These are phyloP conservation scores for Whitmania pigra DNA, from an alignment of 1,140 invertebrate species.

Conservation along the genomic window DNA sequence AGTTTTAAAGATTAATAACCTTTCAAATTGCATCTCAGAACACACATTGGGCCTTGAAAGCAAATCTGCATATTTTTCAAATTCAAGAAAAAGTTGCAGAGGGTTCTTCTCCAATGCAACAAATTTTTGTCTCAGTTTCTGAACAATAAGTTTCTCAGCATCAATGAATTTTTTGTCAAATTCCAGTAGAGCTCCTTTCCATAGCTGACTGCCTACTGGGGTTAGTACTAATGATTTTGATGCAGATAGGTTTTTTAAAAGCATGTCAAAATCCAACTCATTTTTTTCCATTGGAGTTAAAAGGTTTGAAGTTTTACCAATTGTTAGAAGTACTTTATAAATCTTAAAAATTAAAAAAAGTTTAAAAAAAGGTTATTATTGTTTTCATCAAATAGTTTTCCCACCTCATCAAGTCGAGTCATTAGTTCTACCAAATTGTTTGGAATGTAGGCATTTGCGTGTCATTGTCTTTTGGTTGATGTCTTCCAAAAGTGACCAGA, in stretches of 20 bases:
- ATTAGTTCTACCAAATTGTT: not conserved
- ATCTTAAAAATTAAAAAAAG: not conserved
- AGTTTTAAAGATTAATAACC: not conserved
- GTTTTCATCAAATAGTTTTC: not conserved
- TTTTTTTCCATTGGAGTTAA: not conserved
- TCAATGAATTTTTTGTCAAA: not conserved
- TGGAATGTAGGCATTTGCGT: not conserved
- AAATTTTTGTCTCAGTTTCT: constrained; percentile 4
- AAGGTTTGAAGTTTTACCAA: not conserved
- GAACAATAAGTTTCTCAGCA: constrained; percentile 3
- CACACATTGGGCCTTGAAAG: constrained; percentile 5
- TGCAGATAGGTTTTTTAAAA: not conserved
- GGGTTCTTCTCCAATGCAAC: not conserved
- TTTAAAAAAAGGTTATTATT: not conserved
- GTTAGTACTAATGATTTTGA: not conserved
- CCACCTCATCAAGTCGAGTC: too few species aligned
- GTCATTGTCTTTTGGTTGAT: not conserved
- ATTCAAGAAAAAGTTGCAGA: not conserved
- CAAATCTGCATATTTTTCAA: constrained; percentile 4
- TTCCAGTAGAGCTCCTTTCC: not conserved
- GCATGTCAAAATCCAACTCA: not conserved
- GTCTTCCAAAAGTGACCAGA: not conserved
- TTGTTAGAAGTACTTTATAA: not conserved
- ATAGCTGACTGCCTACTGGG: not conserved
- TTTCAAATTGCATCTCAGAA: constrained; percentile 6